Percentiles rank a stretch among this genome's conserved stretches.
phyloP scores from a whole-genome alignment of 2,797 vertebrate species.

The Phalloptychus januarius region DNA sequence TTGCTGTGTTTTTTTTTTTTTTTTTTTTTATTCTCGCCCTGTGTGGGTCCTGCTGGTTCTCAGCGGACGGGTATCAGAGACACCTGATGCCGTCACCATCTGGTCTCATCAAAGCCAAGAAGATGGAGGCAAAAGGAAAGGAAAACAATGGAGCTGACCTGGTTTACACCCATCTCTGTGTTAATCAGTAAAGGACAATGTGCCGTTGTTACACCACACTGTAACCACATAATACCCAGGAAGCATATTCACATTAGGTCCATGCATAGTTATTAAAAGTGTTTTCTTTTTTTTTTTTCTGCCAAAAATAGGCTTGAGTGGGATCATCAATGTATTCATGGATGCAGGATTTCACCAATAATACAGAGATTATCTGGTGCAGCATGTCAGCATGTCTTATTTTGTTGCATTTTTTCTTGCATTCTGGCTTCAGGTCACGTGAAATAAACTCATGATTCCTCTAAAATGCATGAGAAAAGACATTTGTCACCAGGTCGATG shows the following conservation, averaged over 20 bases:
- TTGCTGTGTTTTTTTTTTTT: background rate
- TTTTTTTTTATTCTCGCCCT: conserved; percentile 11
- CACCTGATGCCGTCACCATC: conserved; percentile 77
- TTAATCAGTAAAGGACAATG: conserved; percentile 32
- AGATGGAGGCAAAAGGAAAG: conserved; percentile 25
- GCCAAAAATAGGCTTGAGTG: background rate
- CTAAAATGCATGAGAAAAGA: background rate
- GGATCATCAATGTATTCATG: conserved; percentile 7
- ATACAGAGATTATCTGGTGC: background rate
- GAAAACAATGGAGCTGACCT: conserved; percentile 40
- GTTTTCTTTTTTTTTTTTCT: background rate
- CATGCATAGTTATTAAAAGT: background rate
- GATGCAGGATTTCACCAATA: background rate
- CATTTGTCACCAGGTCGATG: background rate
- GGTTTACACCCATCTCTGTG: conserved; percentile 29
- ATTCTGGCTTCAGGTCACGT: conserved; percentile 14
- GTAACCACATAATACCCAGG: background rate
- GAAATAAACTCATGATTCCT: background rate
- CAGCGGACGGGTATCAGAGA: conserved; percentile 66
- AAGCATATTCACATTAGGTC: background rate
- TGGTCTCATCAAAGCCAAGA: conserved; percentile 57
- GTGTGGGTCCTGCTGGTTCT: conserved; percentile 55
- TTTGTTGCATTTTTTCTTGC: conserved; percentile 11
- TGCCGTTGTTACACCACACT: background rate
- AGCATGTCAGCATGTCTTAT: background rate